A percentile compares a stretch with the other conserved stretches of the same genome.
Evolutionary conservation across 2,113 vertebrate genomes (phyloP).

Genomic region (Jaculus jaculus): DNA sequence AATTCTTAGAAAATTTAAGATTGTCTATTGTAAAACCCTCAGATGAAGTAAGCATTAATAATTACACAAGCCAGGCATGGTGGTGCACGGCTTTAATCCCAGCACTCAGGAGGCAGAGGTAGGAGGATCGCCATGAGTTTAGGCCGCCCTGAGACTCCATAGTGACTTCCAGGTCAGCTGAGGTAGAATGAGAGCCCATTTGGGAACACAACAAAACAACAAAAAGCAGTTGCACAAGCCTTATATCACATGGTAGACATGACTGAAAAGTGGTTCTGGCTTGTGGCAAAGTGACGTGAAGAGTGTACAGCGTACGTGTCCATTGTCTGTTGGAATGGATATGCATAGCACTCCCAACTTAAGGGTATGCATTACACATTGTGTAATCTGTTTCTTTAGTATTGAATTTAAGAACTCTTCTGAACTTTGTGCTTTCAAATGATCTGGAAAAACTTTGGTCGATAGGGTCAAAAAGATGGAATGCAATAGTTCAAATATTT

Average conservation of each 20-base stretch:
- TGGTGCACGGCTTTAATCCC: too few relatives aligned
- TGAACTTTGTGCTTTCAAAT: neutral
- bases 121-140: too few relatives aligned
- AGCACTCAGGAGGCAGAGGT: too few relatives aligned
- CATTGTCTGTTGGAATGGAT: rapidly evolving
- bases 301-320: rapidly evolving
- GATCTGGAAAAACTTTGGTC: too few relatives aligned
- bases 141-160: too few relatives aligned
- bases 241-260: neutral
- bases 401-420: neutral
- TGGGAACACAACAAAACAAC: too few relatives aligned
- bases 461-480: neutral
- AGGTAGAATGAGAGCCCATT: too few relatives aligned
- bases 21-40: neutral
- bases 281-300: neutral
- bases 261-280: neutral
- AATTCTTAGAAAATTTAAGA: neutral
- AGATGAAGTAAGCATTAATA: too few relatives aligned
- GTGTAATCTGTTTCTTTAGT: neutral
- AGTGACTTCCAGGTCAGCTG: too few relatives aligned
- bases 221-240: too few relatives aligned
- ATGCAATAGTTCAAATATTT: neutral
- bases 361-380: rapidly evolving
- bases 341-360: rapidly evolving
- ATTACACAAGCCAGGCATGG: too few relatives aligned